Evolutionary conservation across 2,888 invertebrate genomes (phyloP).

Genomic region (Sesia bembeciformis): DNA sequence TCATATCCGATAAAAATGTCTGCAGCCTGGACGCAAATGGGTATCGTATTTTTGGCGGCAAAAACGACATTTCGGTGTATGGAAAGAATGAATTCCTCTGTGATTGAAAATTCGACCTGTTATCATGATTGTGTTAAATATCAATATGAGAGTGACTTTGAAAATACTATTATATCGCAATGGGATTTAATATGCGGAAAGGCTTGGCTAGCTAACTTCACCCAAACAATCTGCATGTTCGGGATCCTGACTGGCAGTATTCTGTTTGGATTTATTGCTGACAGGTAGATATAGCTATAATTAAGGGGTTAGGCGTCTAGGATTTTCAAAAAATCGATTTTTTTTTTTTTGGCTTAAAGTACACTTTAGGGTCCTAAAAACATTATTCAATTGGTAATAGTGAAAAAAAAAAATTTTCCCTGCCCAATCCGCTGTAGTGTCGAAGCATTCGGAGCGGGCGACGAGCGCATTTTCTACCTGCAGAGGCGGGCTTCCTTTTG

Average conservation of each 20-base stretch:
- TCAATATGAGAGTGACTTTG: not conserved
- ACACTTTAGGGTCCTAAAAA: too few relatives aligned
- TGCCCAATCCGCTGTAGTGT: too few relatives aligned
- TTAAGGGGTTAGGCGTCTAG: too few relatives aligned
- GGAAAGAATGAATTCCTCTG: not conserved
- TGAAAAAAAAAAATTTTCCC: too few relatives aligned
- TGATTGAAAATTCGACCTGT: not conserved
- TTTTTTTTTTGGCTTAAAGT: too few relatives aligned
- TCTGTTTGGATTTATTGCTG: conserved; percentile 75
- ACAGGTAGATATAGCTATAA: conserved; percentile 54
- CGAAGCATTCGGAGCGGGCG: too few relatives aligned
- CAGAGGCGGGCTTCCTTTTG: too few relatives aligned
- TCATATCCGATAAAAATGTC: not conserved
- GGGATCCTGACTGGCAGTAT: conserved; percentile 78
- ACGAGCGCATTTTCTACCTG: too few relatives aligned
- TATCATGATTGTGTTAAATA: not conserved
- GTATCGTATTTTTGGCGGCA: not conserved
- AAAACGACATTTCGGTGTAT: not conserved
- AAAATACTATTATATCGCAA: conserved; percentile 76
- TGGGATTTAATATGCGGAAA: conserved; percentile 77
- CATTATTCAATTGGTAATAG: too few relatives aligned
- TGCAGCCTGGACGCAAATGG: not conserved
- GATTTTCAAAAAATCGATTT: too few relatives aligned
- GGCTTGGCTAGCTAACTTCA: conserved; percentile 69
- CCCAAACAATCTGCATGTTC: conserved; percentile 78